Conservation (phyloP, 2,888 invertebrate species). For the Apantesis nais region DNA sequence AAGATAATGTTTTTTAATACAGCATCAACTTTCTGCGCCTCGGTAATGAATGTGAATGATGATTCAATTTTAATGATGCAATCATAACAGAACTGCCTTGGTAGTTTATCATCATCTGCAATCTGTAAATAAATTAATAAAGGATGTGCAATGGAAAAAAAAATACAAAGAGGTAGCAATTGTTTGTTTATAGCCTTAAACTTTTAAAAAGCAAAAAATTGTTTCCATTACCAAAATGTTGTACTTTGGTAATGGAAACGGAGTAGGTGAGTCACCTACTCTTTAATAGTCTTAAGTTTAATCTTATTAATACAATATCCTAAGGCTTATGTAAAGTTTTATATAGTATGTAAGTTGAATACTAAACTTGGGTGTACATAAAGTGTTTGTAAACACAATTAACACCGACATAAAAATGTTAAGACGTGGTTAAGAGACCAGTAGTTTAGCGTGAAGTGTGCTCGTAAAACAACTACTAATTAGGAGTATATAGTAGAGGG, state of each 20-base stretch:
- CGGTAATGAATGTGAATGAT: slow-evolving; percentile 77
- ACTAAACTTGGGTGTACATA: background rate
- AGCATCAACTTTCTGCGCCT: slow-evolving; percentile 70
- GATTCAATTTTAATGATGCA: slow-evolving; percentile 80
- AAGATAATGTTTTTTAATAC: slow-evolving; percentile 69
- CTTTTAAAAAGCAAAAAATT: too few relatives aligned
- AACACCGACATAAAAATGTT: slow-evolving; percentile 22
- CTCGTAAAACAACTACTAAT: slow-evolving; percentile 63
- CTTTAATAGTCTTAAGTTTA: too few relatives aligned
- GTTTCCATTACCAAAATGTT: too few relatives aligned
- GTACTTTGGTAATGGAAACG: too few relatives aligned
- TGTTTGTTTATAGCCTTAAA: too few relatives aligned
- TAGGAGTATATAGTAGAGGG: slow-evolving; percentile 37
- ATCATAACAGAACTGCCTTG: slow-evolving; percentile 80
- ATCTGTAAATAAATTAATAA: slow-evolving; percentile 54
- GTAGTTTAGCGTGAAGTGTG: slow-evolving; percentile 51
- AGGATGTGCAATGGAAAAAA: background rate
- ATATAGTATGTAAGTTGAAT: too few relatives aligned
- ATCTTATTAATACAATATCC: too few relatives aligned
- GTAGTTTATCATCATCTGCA: slow-evolving; percentile 72
- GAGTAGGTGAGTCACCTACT: too few relatives aligned
- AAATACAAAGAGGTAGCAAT: background rate
- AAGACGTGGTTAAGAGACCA: slow-evolving; percentile 51
- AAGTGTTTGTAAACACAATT: slow-evolving; percentile 4
- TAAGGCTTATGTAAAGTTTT: too few relatives aligned